Evolutionary conservation across 2,797 vertebrate species (phyloP).

Genomic region (Pachyuromys duprasi): DNA sequence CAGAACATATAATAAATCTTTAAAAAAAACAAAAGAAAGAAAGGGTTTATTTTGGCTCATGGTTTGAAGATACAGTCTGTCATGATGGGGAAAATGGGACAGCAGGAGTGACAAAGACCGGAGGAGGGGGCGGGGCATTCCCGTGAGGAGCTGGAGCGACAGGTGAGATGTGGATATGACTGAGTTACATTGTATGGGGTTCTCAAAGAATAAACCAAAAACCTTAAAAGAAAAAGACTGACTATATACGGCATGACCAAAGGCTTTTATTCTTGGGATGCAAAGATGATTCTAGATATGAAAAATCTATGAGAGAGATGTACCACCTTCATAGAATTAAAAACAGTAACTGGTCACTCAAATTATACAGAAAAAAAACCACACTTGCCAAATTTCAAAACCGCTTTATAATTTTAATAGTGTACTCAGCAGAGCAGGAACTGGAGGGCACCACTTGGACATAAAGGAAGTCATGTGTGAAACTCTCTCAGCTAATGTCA

Average conservation of each 20-base stretch:
- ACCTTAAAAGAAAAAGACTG: background rate
- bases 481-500: too few species aligned
- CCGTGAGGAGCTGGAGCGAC: background rate
- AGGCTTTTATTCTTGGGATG: too few species aligned
- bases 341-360: background rate
- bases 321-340: background rate
- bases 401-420: background rate
- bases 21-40: background rate
- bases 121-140: background rate
- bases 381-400: background rate
- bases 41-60: background rate
- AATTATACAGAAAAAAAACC: background rate
- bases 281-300: background rate
- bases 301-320: background rate
- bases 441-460: background rate
- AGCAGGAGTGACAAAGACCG: too few species aligned
- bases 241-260: background rate
- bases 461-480: rapidly evolving
- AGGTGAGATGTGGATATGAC: background rate
- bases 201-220: background rate
- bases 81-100: background rate
- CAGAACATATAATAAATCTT: too few species aligned
- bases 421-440: background rate
- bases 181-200: too few species aligned
- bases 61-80: background rate